Conservation (phyloP, 1,140 invertebrate genomes). For the Conopomorpha cramerella region DNA sequence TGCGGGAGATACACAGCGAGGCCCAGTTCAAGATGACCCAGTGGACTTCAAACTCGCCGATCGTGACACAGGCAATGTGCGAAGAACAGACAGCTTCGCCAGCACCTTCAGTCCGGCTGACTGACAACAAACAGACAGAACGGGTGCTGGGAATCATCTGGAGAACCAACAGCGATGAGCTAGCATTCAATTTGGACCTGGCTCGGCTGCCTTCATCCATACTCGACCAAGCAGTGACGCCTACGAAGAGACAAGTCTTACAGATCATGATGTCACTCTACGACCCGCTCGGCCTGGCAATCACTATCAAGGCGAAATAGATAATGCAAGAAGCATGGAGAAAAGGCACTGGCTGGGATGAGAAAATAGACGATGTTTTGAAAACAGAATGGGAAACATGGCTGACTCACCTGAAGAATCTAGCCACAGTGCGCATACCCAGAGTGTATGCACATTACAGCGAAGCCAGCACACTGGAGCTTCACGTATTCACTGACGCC, state of each 20-base stretch:
- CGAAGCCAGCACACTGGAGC: neutral
- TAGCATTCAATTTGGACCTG: conserved; percentile 1
- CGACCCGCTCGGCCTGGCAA: conserved; percentile 21
- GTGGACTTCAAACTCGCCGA: conserved; percentile 7
- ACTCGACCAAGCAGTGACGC: neutral
- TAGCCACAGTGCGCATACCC: neutral
- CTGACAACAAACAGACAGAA: too few relatives aligned
- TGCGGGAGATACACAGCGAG: conserved; percentile 9
- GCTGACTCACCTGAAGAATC: neutral
- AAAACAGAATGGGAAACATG: neutral
- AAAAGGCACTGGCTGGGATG: conserved; percentile 14
- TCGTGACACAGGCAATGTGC: neutral
- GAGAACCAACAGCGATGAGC: neutral
- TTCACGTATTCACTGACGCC: neutral
- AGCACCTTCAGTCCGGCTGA: too few relatives aligned
- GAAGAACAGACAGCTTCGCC: neutral
- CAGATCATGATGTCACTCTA: conserved; percentile 12
- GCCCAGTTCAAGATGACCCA: conserved; percentile 12
- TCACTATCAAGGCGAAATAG: conserved; percentile 13
- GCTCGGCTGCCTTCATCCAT: neutral
- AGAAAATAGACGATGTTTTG: conserved; percentile 1
- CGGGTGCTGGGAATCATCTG: conserved; percentile 5
- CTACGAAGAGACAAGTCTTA: conserved; percentile 11
- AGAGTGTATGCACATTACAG: neutral
- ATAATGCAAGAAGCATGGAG: conserved; percentile 16